phyloP scores from a whole-genome alignment of 2,888 invertebrate genomes.

The Fissipunctia ypsillon region DNA sequence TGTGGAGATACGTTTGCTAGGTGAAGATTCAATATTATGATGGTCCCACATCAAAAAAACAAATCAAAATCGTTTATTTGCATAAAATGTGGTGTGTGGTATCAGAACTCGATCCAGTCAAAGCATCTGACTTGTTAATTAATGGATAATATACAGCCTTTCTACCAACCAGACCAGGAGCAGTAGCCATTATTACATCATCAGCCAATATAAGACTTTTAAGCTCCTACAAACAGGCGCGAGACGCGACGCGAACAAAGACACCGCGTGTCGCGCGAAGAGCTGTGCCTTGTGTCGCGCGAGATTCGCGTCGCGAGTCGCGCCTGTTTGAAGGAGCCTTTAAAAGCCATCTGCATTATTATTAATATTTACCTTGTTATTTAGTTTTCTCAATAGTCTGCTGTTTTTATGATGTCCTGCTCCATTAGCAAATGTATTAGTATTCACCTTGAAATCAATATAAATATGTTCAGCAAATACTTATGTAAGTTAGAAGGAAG shows the following conservation, averaged over 20 bases:
- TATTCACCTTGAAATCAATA: constrained; percentile 48
- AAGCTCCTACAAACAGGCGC: too few species aligned
- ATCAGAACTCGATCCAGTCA: neutral
- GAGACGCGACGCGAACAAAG: too few species aligned
- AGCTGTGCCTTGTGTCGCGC: too few species aligned
- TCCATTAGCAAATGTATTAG: constrained; percentile 44
- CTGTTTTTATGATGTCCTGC: neutral
- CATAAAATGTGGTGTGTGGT: too few species aligned
- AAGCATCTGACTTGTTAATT: too few species aligned
- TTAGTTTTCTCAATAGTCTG: constrained; percentile 24
- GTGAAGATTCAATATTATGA: too few species aligned
- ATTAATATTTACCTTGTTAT: constrained; percentile 3
- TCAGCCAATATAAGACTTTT: neutral
- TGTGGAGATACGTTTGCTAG: too few species aligned
- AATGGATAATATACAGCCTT: neutral
- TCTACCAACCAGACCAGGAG: neutral
- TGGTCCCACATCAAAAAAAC: too few species aligned
- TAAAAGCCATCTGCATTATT: neutral
- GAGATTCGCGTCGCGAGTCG: too few species aligned
- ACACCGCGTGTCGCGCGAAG: too few species aligned
- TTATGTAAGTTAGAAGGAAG: constrained; percentile 42
- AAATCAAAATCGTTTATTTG: too few species aligned
- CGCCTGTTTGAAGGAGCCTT: too few species aligned
- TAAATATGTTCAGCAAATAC: constrained; percentile 47
- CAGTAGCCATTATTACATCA: neutral